Evolutionary conservation across 30 jellyfish, hydroid and myxozoan genomes (phyloP), one percentile per base, ranked within the genome.

Genomic region (Turritopsis rubra): DNA sequence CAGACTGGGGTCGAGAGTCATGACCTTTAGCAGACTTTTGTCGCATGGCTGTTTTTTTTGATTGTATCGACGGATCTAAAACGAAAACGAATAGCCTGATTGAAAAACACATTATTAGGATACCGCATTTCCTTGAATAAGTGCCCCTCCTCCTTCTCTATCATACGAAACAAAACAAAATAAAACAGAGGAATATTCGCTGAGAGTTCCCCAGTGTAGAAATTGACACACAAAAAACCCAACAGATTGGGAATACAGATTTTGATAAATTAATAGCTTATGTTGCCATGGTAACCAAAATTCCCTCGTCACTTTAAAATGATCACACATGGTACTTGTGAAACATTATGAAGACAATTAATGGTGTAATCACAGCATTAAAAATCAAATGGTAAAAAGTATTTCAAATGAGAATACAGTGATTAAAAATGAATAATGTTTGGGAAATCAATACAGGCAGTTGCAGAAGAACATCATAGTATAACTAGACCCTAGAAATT

Each of bases 61-160:
- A n/a, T 68, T 68, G 77, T 16, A 68, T 68, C 22, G 77, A 68
- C 9, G 77, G 77, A 68, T 68, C 77, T 68, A 19, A 19, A 68
- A 23, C 60, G 60, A 41, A 41, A 41, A 41, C 60, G 13, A n/a
- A n/a, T n/a, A n/a, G n/a, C n/a, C n/a, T n/a, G n/a, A n/a, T n/a
- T n/a, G n/a, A n/a, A n/a, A n/a, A n/a, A n/a, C n/a, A n/a, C n/a
- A n/a, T n/a, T n/a, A n/a, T n/a, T n/a, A n/a, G n/a, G n/a, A n/a
- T n/a, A n/a, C n/a, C n/a, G n/a, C n/a, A n/a, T n/a, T n/a, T n/a
- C n/a, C n/a, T n/a, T n/a, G n/a, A n/a, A n/a, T n/a, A n/a, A n/a
- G n/a, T n/a, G n/a, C n/a, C n/a, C n/a, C n/a, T n/a, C n/a, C n/a
- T n/a, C n/a, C n/a, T n/a, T n/a, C n/a, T n/a, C n/a, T n/a, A n/a